Conservation (phyloP, 2,797 vertebrate species). For the Cheirogaleus major region DNA sequence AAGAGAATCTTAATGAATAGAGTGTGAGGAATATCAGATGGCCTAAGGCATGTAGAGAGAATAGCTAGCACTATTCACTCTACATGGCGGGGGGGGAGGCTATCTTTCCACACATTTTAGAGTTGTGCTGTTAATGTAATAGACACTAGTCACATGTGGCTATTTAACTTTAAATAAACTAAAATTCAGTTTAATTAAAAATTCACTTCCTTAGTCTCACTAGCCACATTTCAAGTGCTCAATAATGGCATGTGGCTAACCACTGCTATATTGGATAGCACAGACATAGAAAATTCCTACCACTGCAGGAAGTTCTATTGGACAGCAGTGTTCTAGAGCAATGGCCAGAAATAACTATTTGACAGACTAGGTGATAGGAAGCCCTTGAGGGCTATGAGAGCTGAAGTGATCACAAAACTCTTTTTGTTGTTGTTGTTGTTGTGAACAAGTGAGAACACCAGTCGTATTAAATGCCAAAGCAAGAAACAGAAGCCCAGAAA, state of each 20-base stretch:
- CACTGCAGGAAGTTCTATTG: background rate
- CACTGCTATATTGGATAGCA: background rate
- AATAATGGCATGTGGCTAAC: background rate
- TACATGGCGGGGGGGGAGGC: background rate
- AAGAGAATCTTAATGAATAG: background rate
- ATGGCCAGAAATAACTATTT: background rate
- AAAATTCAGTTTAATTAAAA: conserved; percentile 12
- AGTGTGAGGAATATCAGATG: background rate
- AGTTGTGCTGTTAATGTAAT: background rate
- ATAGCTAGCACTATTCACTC: background rate
- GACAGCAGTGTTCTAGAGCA: background rate
- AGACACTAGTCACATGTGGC: background rate
- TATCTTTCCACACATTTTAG: background rate
- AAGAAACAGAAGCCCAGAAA: background rate
- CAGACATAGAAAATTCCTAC: background rate
- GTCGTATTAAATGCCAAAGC: background rate
- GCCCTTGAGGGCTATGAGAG: background rate
- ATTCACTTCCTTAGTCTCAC: background rate
- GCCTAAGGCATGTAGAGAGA: background rate
- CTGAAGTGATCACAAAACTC: background rate
- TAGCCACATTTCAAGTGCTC: background rate
- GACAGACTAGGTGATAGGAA: background rate
- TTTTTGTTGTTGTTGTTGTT: background rate
- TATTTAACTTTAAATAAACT: conserved; percentile 36
- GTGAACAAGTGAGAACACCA: background rate